These are phyloP conservation scores for Gymnothorax javanicus DNA, from an alignment of 2,797 vertebrate genomes.

Conservation along the genomic window DNA sequence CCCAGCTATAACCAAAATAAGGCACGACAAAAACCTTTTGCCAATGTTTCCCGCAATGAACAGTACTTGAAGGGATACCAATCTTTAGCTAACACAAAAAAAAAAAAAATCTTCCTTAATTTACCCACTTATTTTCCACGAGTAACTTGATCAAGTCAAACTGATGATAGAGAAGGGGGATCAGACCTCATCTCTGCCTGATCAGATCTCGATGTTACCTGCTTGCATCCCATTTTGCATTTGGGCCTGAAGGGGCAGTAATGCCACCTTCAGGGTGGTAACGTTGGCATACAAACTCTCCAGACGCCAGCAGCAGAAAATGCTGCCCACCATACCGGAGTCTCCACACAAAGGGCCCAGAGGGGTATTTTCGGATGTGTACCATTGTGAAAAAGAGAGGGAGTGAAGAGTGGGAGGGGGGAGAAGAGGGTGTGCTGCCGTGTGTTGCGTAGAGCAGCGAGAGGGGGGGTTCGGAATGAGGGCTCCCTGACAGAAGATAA, in stretches of 20 bases:
- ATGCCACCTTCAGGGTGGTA: slow-evolving; percentile 3
- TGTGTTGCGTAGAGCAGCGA: not conserved
- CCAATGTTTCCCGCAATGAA: not conserved
- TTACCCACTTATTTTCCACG: not conserved
- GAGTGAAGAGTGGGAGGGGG: slow-evolving; percentile 12
- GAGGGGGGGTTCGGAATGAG: slow-evolving; percentile 3
- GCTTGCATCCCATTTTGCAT: no score
- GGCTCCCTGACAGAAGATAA: slow-evolving; percentile 31
- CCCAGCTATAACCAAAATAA: not conserved
- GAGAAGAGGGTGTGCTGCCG: not conserved
- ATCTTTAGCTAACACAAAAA: not conserved
- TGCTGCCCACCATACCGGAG: slow-evolving; percentile 39
- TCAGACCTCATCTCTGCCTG: not conserved
- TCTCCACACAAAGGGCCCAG: slow-evolving; percentile 38
- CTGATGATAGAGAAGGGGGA: not conserved
- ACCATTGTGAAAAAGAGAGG: slow-evolving; percentile 19
- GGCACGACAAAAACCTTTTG: not conserved
- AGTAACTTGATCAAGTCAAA: slow-evolving; percentile 7
- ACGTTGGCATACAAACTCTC: slow-evolving; percentile 37
- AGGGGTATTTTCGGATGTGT: slow-evolving; percentile 35
- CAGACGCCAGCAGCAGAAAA: slow-evolving; percentile 34
- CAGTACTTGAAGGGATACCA: not conserved
- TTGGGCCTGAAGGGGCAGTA: not conserved
- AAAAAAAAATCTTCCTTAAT: not conserved
- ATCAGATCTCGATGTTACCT: no score